Conservation (phyloP, 2,888 invertebrate genomes). For the Sylvicola fuscatus region DNA sequence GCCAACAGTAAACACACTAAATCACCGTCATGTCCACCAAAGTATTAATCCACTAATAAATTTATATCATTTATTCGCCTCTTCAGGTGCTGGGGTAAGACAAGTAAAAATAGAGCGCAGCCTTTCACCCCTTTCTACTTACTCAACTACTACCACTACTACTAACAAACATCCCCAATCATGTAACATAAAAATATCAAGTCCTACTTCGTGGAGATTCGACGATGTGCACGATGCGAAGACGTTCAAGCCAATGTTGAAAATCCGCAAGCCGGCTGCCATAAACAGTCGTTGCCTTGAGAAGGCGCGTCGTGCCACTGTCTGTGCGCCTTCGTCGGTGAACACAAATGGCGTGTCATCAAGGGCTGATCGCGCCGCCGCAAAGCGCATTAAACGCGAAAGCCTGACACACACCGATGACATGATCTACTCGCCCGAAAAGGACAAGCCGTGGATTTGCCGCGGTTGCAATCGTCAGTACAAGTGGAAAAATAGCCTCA, state of each 20-base stretch:
- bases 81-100: no score
- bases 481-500: constrained; percentile 49
- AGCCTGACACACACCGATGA: background rate
- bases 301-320: no score
- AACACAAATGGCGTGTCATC: background rate
- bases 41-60: no score
- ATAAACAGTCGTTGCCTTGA: constrained; percentile 13
- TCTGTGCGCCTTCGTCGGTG: constrained; percentile 12
- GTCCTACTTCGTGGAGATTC: constrained; percentile 24
- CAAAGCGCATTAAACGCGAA: background rate
- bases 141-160: constrained; percentile 3
- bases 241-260: constrained; percentile 15
- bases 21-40: no score
- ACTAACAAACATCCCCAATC: constrained; percentile 12
- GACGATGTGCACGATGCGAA: constrained; percentile 13
- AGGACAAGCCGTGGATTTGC: constrained; percentile 29
- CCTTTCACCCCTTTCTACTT: no score
- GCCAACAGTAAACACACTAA: no score
- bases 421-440: background rate
- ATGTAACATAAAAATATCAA: constrained; percentile 23
- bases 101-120: no score
- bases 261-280: constrained; percentile 9
- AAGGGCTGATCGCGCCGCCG: no score
- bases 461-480: constrained; percentile 51
- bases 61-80: no score